These are phyloP conservation scores for Mus pahari DNA, from an alignment of 2,113 vertebrate species.

Conservation along the genomic window DNA sequence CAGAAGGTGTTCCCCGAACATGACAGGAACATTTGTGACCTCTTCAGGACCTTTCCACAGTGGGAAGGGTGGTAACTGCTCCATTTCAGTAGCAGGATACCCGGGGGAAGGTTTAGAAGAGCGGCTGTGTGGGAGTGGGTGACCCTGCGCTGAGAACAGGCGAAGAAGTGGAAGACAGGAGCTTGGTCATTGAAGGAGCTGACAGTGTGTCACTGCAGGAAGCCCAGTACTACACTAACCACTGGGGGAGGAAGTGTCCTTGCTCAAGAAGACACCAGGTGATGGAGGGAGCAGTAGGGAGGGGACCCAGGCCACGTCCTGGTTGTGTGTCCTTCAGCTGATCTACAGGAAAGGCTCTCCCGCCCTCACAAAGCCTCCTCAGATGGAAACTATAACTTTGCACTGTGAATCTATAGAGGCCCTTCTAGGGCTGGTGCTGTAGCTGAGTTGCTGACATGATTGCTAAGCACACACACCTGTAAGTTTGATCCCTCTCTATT, in stretches of 20 bases:
- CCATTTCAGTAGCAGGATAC: not conserved
- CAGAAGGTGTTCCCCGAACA: not conserved
- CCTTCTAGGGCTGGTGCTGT: too few relatives aligned
- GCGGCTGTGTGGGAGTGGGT: not conserved
- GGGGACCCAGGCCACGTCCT: not conserved
- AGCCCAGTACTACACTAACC: rapidly evolving
- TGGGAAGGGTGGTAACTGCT: not conserved
- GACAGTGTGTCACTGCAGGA: rapidly evolving
- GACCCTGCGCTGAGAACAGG: not conserved
- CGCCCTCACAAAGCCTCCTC: too few relatives aligned
- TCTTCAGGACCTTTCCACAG: not conserved
- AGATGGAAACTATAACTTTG: too few relatives aligned
- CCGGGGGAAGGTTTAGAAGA: rapidly evolving
- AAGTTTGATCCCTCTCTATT: not conserved
- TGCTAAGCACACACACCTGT: too few relatives aligned
- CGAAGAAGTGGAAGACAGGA: not conserved
- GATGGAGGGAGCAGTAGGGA: not conserved
- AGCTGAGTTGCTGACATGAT: not conserved
- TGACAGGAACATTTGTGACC: too few relatives aligned
- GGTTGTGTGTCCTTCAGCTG: not conserved
- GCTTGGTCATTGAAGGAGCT: not conserved
- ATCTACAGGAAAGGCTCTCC: not conserved
- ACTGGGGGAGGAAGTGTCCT: not conserved
- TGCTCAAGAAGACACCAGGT: too few relatives aligned
- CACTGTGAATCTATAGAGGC: not conserved